Evolutionary conservation across 1,140 invertebrate species (phyloP), one percentile per base, ranked within the genome.

Genomic region (Drosophila elegans): DNA sequence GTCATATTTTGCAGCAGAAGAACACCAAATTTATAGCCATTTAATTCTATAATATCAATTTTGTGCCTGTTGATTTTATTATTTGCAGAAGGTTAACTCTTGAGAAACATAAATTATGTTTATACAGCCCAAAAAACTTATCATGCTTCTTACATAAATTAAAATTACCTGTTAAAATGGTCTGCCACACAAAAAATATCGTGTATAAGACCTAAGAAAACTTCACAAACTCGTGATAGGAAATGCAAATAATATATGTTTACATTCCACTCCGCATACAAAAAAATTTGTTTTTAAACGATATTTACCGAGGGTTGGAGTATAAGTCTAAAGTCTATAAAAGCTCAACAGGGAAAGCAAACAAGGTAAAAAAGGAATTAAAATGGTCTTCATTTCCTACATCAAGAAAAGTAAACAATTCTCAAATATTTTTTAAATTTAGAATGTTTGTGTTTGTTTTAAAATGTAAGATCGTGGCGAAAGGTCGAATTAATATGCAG

Each of bases 1-100:
- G 60, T 44, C 32, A 64, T 36, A 68, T 52, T 68, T 68, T 52
- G 45, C 12, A 7, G 46, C 21, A 29, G n/a, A 16, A 36, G 16
- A 16, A 34, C 25, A 12, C n/a, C 34, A 11, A 42, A 61, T 42
- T 52, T 42, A 61, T 51, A 46, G 21, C 10, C 11, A 52, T 13
- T 67, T 5, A n/a, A 21, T 4, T 62, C 13, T 25, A 53, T 53
- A 44, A 25, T 9, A 16, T 9, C 13, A 34, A 12, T 42, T 53
- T 49, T 48, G 13, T n/a, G 46, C 27, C 38, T 41, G 36, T 32
- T 52, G 48, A 32, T 34, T 41, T 32, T 32, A 39, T 61, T 42
- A 52, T 9, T 60, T 49, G 13, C 21, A 29, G 3, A 49, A 51
- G 13, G 44, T 41, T 16, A 4, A 51, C n/a, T 32, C 13, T 10